phyloP scores from a whole-genome alignment of 2,797 vertebrate species.

The Argentina silus region DNA sequence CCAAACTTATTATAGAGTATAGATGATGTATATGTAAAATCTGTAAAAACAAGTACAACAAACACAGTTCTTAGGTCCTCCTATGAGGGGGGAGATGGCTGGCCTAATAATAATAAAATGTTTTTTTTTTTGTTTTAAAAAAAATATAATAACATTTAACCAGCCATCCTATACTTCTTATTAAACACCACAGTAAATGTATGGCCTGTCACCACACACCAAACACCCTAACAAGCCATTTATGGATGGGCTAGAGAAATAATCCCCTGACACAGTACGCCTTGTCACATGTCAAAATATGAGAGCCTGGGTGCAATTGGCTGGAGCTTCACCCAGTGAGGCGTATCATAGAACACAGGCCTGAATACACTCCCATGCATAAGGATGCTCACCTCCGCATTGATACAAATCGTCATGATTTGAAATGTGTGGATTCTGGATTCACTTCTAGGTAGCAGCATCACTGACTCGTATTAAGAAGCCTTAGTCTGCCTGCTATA shows the following conservation, averaged over 20 bases:
- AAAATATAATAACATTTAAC: background rate
- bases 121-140: too few species aligned
- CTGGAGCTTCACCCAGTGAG: slow-evolving; percentile 64
- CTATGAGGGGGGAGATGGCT: too few species aligned
- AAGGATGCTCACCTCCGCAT: slow-evolving; percentile 11
- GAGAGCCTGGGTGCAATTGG: slow-evolving; percentile 66
- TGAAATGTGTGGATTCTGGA: background rate
- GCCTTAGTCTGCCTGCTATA: slow-evolving; percentile 31
- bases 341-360: slow-evolving; percentile 52
- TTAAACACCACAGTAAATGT: slow-evolving; percentile 40
- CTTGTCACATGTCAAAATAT: slow-evolving; percentile 74
- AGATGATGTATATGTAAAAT: too few species aligned
- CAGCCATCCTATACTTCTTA: slow-evolving; percentile 13
- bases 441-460: background rate
- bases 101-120: too few species aligned
- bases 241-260: slow-evolving; percentile 54
- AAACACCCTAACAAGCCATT: slow-evolving; percentile 54
- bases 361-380: slow-evolving; percentile 48
- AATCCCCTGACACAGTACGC: slow-evolving; percentile 52
- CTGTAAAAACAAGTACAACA: too few species aligned
- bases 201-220: slow-evolving; percentile 31
- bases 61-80: too few species aligned
- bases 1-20: too few species aligned
- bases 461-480: slow-evolving; percentile 19
- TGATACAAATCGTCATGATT: background rate